Conservation (phyloP, 2,113 vertebrate species). For the Sebastes fasciatus region DNA sequence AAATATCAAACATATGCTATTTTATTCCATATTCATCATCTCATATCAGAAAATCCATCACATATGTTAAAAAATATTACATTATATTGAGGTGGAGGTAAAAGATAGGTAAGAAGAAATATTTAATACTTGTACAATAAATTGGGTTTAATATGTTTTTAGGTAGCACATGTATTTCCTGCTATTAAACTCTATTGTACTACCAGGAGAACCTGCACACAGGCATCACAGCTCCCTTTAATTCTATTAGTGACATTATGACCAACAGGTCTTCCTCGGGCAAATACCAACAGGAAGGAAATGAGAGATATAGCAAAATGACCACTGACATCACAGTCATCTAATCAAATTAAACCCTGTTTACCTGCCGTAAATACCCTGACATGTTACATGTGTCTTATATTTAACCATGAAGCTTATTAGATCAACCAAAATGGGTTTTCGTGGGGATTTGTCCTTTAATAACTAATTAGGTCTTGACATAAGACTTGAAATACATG, state of each 20-base stretch:
- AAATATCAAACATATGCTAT: too few species aligned
- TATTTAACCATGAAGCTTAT: neutral
- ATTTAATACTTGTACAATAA: too few species aligned
- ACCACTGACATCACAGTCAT: conserved; percentile 27
- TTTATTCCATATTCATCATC: too few species aligned
- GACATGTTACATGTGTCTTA: conserved; percentile 4
- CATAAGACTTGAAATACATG: neutral
- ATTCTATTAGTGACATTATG: conserved; percentile 22
- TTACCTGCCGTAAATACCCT: neutral
- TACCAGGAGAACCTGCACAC: conserved; percentile 6
- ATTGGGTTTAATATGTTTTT: too few species aligned
- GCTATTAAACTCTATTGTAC: neutral
- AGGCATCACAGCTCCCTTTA: conserved; percentile 16
- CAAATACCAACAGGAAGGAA: conserved; percentile 28
- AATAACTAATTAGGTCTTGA: neutral
- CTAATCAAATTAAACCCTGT: conserved; percentile 31
- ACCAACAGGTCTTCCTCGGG: conserved; percentile 11
- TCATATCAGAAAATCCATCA: too few species aligned
- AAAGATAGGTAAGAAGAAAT: too few species aligned
- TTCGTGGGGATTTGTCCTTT: neutral
- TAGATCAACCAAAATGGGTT: neutral
- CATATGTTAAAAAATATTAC: too few species aligned
- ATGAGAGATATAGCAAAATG: conserved; percentile 23
- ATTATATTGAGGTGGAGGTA: too few species aligned
- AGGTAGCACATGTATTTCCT: too few species aligned